Conservation (phyloP, 2,888 invertebrate genomes). For the Abscondita cerata region DNA sequence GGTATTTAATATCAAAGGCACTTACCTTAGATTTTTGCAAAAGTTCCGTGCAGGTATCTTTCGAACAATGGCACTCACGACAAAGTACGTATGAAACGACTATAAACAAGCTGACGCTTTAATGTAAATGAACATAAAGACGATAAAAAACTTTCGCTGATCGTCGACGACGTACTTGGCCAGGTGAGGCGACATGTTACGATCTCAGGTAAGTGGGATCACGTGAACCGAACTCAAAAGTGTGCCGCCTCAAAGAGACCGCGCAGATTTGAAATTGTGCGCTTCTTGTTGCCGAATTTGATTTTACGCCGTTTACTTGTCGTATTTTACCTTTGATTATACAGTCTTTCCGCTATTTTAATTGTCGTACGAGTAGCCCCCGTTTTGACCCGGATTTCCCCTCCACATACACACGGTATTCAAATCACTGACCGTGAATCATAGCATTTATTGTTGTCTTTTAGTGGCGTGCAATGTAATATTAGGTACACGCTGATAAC, state of each 20-base stretch:
- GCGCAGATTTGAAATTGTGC: conserved; percentile 11
- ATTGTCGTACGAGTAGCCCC: conserved; percentile 15
- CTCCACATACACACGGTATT: conserved; percentile 37
- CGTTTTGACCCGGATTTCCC: conserved; percentile 38
- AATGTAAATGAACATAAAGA: conserved; percentile 12
- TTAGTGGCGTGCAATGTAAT: conserved; percentile 35
- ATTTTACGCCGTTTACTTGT: no score
- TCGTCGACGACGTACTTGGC: conserved; percentile 24
- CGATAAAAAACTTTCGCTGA: conserved; percentile 23
- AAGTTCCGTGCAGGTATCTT: no score
- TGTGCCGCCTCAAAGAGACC: conserved; percentile 6
- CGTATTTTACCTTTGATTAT: neutral
- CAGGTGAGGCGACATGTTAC: conserved; percentile 30
- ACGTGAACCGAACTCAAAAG: conserved; percentile 19
- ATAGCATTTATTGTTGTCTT: conserved; percentile 29
- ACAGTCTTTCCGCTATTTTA: neutral
- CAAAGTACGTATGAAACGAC: conserved; percentile 8
- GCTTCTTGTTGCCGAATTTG: conserved; percentile 7
- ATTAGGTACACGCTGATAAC: conserved; percentile 38
- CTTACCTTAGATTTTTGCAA: conserved; percentile 3
- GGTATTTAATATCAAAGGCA: neutral
- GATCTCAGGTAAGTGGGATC: conserved; percentile 21
- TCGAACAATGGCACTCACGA: neutral
- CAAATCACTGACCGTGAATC: conserved; percentile 35
- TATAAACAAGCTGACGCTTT: conserved; percentile 8